Percentiles rank a stretch among this genome's conserved stretches.
Evolutionary conservation across 1,140 invertebrate species (phyloP).

Genomic region (Ruditapes philippinarum): DNA sequence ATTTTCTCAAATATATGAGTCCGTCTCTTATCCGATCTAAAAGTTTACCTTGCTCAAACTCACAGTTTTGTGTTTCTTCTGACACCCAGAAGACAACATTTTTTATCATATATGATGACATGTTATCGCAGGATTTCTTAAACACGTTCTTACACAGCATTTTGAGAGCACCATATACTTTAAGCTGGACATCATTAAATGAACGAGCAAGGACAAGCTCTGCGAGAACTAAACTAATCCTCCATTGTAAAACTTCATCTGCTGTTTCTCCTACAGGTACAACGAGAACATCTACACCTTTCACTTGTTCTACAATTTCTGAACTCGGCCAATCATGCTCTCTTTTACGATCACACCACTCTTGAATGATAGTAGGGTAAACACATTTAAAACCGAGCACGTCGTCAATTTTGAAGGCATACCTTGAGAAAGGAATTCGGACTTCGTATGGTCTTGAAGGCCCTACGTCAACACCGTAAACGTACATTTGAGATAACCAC

Average conservation of each 20-base stretch:
- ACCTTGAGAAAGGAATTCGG: background rate
- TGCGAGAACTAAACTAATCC: background rate
- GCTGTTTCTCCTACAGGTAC: conserved; percentile 2
- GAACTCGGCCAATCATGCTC: background rate
- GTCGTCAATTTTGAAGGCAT: background rate
- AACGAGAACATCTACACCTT: background rate
- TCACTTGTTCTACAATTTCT: background rate
- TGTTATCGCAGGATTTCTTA: background rate
- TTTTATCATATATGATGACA: conserved; percentile 38
- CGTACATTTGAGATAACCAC: background rate
- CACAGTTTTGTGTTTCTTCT: background rate
- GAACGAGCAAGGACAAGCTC: background rate
- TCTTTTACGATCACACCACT: background rate
- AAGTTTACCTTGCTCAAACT: background rate
- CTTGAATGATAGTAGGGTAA: background rate
- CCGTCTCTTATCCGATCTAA: background rate
- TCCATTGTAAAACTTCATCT: conserved; percentile 31
- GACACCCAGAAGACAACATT: conserved; percentile 38
- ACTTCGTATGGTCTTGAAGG: background rate
- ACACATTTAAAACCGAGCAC: background rate
- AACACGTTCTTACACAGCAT: background rate
- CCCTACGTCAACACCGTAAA: background rate
- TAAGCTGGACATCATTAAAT: conserved; percentile 31
- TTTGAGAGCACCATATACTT: conserved; percentile 45
- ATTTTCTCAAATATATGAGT: background rate